These are phyloP conservation scores for Amaurobius ferox DNA, from an alignment of 2,888 invertebrate genomes.

Conservation along the genomic window DNA sequence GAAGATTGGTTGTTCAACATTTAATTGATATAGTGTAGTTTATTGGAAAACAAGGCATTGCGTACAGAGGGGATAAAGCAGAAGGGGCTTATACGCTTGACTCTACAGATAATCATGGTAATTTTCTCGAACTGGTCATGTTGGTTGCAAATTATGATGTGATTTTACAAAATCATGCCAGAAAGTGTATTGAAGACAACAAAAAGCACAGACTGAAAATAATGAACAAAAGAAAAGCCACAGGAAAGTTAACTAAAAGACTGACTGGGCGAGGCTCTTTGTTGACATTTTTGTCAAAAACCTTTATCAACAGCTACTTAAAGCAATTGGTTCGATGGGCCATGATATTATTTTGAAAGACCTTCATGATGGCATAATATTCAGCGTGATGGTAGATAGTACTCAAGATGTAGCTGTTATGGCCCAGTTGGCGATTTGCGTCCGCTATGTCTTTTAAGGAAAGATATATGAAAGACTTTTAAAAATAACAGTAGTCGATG, in stretches of 20 bases:
- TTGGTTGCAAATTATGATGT: no score
- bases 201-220: not conserved
- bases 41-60: no score
- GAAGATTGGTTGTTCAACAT: not conserved
- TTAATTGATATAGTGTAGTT: no score
- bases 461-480: not conserved
- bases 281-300: constrained; percentile 5
- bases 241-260: not conserved
- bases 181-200: no score
- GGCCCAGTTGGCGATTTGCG: constrained; percentile 6
- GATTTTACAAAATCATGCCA: no score
- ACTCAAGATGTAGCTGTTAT: constrained; percentile 23
- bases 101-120: no score
- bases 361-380: not conserved
- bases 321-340: no score
- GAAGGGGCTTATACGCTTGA: no score
- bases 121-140: no score
- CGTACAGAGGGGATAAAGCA: no score
- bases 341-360: not conserved
- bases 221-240: not conserved
- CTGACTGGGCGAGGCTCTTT: not conserved
- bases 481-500: not conserved
- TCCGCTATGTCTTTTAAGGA: not conserved
- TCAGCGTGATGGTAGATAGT: not conserved
- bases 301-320: not conserved